phyloP scores from a whole-genome alignment of 2,797 vertebrate species.

The Numenius phaeopus region DNA sequence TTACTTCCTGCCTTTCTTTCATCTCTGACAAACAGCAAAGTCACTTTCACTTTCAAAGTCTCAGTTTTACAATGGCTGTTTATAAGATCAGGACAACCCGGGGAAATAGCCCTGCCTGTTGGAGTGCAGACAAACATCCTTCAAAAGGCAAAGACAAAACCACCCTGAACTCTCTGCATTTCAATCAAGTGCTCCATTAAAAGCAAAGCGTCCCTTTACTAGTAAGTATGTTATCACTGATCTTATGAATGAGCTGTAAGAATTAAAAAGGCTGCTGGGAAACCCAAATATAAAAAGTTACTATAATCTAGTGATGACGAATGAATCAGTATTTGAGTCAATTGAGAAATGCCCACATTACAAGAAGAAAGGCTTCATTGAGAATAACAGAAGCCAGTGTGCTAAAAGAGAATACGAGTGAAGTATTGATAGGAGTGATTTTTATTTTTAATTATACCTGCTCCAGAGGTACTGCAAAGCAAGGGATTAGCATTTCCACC shows the following conservation, averaged over 20 bases:
- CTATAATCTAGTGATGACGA: slow-evolving; percentile 78
- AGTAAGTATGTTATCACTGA: slow-evolving; percentile 41
- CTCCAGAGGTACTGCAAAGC: neutral
- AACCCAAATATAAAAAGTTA: slow-evolving; percentile 74
- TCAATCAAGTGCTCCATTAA: slow-evolving; percentile 39
- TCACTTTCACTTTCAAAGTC: slow-evolving; percentile 70
- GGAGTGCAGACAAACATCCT: slow-evolving; percentile 45
- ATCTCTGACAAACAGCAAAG: slow-evolving; percentile 35
- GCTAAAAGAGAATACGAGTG: neutral
- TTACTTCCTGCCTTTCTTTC: slow-evolving; percentile 60
- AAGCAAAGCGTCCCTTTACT: slow-evolving; percentile 45
- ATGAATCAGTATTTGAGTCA: slow-evolving; percentile 77
- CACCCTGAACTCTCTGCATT: slow-evolving; percentile 25
- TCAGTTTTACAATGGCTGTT: slow-evolving; percentile 60
- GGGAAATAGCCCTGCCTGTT: slow-evolving; percentile 30
- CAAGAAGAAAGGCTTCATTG: slow-evolving; percentile 60
- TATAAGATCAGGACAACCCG: slow-evolving; percentile 29
- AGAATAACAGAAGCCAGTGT: slow-evolving; percentile 31
- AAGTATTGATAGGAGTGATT: neutral
- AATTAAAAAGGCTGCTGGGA: slow-evolving; percentile 70
- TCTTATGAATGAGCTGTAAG: slow-evolving; percentile 78
- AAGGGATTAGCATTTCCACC: slow-evolving; percentile 1
- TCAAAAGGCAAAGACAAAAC: slow-evolving; percentile 63
- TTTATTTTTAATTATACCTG: slow-evolving; percentile 8
- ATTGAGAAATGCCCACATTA: slow-evolving; percentile 61